Percentiles rank a stretch among this genome's conserved stretches.
These are phyloP conservation scores for Tanytarsus gracilentus DNA, from an alignment of 2,888 invertebrate genomes.

Conservation along the genomic window DNA sequence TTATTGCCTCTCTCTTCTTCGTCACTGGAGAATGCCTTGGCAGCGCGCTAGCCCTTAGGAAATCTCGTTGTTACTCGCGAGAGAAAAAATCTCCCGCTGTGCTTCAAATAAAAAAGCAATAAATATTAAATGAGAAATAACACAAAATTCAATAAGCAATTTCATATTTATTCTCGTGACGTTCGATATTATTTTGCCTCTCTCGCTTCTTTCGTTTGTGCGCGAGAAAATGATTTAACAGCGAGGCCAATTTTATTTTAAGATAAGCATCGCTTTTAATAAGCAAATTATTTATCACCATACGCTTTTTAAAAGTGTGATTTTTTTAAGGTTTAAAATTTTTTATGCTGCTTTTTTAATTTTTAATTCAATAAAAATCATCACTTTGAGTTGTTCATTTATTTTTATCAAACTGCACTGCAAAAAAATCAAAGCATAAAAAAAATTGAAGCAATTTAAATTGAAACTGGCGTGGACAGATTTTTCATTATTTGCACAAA, in stretches of 20 bases:
- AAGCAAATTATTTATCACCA: background rate
- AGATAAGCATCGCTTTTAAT: background rate
- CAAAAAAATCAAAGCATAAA: background rate
- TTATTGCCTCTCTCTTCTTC: background rate
- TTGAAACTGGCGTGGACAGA: no score
- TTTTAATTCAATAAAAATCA: no score
- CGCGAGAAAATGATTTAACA: no score
- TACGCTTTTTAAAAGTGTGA: background rate
- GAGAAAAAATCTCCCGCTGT: constrained; percentile 1
- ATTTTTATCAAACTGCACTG: background rate
- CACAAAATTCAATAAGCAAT: constrained; percentile 24
- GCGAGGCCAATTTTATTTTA: no score
- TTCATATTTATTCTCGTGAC: constrained; percentile 14
- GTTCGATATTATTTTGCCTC: background rate
- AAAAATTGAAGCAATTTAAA: background rate
- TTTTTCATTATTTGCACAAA: no score
- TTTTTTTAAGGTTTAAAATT: no score
- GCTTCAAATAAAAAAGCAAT: constrained; percentile 20
- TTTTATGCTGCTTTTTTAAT: no score
- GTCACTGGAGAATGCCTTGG: background rate
- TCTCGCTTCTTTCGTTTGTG: no score
- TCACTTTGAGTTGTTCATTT: no score
- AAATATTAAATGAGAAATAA: constrained; percentile 20
- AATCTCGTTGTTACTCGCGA: background rate
- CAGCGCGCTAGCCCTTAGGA: background rate